Base-by-base conservation (phyloP, 2,797 vertebrate genomes). In the Cheirogaleus major region DNA sequence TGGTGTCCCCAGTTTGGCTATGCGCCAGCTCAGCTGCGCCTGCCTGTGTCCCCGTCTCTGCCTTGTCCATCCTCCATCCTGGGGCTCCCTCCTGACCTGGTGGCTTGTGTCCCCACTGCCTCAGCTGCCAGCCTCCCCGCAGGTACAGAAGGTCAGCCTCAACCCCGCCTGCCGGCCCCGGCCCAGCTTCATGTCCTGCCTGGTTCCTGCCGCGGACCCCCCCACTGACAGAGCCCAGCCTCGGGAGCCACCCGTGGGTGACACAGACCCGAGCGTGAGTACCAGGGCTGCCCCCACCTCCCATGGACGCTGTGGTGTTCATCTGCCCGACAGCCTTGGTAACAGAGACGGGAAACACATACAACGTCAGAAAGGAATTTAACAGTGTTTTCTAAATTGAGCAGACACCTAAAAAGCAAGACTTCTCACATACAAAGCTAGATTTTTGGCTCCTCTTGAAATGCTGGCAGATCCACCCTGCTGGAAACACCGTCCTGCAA, bases 111-210 rank as follows among this genome's bases (percentile, higher is more conserved):
- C 43, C 41, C 38, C 35, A 2, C 7, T 20, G 0, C 50, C 50
- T 82, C 1, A 67, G 81, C 25, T 69, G 4, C 65, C 82, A 89
- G 76, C 80, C 89, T 69, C 22, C 55, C 30, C 70, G 61, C 97
- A 99, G 99, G 99, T 99, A 95, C 98, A 98, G 90, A 99, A 95
- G 95, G 98, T 99, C 96, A 99, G 99, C 97, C 99, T 99, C 82
- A 96, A 99, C 89, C 99, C 99, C 0, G 98, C 99, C 13, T 98
- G 95, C 72, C 98, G 82, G 57, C 95, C 98, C 67, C 93, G 35
- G 0, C 72, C 92, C 83, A 95, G 91, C 96, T 98, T 98, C 96
- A 98, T 43, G 0, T 98, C 98, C 11, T 61, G 95, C 0, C 27
- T 98, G 89, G 91, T 98, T 41, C 67, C 93, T n/a, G 41, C 93